These are phyloP conservation scores for Ochlodes sylvanus DNA, from an alignment of 2,888 invertebrate species.

Conservation along the genomic window DNA sequence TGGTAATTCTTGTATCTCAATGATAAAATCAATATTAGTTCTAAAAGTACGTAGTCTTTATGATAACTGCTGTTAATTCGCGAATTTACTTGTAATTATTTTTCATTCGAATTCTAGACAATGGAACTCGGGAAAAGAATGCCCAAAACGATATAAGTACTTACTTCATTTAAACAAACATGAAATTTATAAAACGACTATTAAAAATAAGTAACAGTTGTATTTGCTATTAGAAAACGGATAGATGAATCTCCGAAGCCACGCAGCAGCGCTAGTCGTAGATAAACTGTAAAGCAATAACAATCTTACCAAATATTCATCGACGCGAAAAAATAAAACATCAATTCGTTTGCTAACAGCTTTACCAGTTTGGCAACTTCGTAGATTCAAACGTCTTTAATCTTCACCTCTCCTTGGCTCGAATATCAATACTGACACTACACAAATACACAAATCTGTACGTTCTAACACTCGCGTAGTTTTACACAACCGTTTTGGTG, in stretches of 20 bases:
- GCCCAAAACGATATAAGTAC: no score
- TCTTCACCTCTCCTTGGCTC: conserved; percentile 15
- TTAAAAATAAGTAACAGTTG: no score
- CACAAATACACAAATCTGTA: conserved; percentile 6
- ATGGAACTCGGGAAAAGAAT: no score
- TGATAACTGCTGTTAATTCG: no score
- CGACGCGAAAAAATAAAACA: background rate
- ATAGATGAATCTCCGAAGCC: no score
- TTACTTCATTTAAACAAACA: no score
- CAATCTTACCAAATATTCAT: background rate
- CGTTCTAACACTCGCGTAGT: conserved; percentile 21
- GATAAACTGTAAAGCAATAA: conserved; percentile 2
- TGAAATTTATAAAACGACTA: no score
- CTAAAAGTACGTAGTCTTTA: no score
- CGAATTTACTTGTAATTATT: no score
- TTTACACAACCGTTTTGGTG: conserved; percentile 62
- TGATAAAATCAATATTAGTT: no score
- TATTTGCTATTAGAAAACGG: no score
- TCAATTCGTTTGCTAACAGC: conserved; percentile 7
- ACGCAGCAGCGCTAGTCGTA: background rate
- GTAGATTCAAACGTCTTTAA: conserved; percentile 9
- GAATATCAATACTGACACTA: conserved; percentile 23
- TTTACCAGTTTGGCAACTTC: conserved; percentile 30
- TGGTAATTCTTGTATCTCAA: background rate
- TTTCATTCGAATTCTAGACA: no score